Evolutionary conservation across 2,797 vertebrate genomes (phyloP), one percentile per base, ranked within the genome.

Genomic region (Phoxinus dragarum): DNA sequence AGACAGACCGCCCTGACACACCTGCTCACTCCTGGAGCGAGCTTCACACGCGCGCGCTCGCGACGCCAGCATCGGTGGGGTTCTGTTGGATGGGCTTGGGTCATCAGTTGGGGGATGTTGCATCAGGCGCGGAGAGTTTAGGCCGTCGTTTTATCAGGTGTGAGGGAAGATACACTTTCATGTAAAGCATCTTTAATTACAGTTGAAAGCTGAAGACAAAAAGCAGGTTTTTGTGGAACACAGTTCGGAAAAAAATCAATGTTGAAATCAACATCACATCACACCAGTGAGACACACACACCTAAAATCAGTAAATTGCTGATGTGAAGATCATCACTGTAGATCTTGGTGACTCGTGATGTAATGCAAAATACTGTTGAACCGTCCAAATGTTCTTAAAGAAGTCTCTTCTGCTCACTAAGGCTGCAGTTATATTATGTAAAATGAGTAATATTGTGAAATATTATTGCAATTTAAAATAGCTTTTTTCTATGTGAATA

Each of bases 1-100:
- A 96, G 97, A 95, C 93, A 88, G 93, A 94, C 95, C 94, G 92
- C 93, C 94, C 95, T 84, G 90, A 91, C 90, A 93, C 97, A 98
- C 97, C 98, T 99, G 98, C 97, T 96, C 96, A 93, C 44, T 5
- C 0, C 47, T 5, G 47, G 14, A 49, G 14, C 1, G 47, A 49
- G 14, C 12, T 11, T 49, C 47, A 49, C 4, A 5, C 0, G 47
- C 47, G 47, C 47, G 0, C 47, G 14, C 4, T 27, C 27, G 27
- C 27, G 27, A 27, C 27, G 27, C 27, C 27, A 1, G 27, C 27
- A 27, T 27, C 27, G 27, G 27, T 83, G 9, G 42, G n/a, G 56
- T 38, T 82, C 44, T 44, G 68, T 72, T 27, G 69, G 61, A 66
- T n/a, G 40, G 52, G 84, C 66, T 34, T 66, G 61, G 61, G 14